Evolutionary conservation across 1,140 invertebrate species (phyloP), one percentile per base, ranked within the genome.

Genomic region (Calephelis virginiensis): DNA sequence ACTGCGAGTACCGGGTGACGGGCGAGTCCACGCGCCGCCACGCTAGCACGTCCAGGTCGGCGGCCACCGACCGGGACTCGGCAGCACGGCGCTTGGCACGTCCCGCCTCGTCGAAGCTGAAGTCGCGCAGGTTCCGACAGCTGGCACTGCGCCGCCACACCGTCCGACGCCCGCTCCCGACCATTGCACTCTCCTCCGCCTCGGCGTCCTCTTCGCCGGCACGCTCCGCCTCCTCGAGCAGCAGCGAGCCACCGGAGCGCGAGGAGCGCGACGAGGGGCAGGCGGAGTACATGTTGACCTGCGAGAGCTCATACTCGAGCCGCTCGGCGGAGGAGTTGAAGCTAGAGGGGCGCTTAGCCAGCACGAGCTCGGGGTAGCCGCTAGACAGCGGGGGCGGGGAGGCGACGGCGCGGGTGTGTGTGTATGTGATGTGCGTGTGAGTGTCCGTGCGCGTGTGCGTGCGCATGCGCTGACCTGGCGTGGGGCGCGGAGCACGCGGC

Each of bases 121-220:
- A 94, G 81, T 94, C 94, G 80, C 95, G 95, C 28, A 96, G 91
- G 75, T 96, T 95, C 80, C 94, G 93, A 89, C 96, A 96, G 76
- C 95, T 96, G 72, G 95, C 94, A 81, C 95, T 96, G 76, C 96
- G 95, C 64, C 95, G 91, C 77, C 82, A 81, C 12, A 67, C 64
- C 56, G 59, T 66, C 28, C 66, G 43, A 64, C 37, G 48, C 38
- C 50, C 43, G 6, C 43, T 12, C 38, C 11, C 62, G 28, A 7
- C 28, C 47, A 14, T 49, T 0, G 17, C 50, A 0, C 10, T 48
- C n/a, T 10, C 49, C 38, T 64, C 63, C 40, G 13, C 63, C 9
- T 45, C 66, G 74, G 61, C 72, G 37, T 60, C 78, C 60, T 82
- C 83, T 37, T 49, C 48, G 11, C 63, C 66, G 47, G 61, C 72